A percentile compares a stretch with the other conserved stretches of the same genome.
Conservation (phyloP, 2,888 invertebrate genomes). For the Lingula anatina region DNA sequence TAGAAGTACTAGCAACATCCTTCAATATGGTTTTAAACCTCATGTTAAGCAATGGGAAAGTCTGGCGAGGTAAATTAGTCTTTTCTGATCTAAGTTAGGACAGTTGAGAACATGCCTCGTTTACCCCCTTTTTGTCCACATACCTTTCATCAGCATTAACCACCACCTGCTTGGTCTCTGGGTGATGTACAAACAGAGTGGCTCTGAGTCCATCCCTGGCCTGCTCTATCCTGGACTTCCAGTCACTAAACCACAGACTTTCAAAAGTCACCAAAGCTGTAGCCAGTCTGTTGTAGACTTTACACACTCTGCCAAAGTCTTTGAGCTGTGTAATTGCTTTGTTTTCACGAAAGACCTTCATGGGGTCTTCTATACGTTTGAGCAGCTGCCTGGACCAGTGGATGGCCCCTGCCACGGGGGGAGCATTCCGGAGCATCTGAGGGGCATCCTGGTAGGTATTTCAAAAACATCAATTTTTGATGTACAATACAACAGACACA, state of each 20-base stretch:
- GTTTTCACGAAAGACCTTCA: conserved; percentile 48
- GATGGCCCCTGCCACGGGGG: conserved; percentile 51
- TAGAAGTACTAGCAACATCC: no score
- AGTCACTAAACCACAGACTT: conserved; percentile 47
- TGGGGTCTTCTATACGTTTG: conserved; percentile 49
- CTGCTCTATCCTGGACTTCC: conserved; percentile 45
- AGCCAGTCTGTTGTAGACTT: conserved; percentile 41
- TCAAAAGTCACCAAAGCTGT: conserved; percentile 50
- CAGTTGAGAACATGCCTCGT: neutral
- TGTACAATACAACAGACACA: no score
- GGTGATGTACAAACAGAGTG: conserved; percentile 44
- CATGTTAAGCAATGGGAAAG: no score
- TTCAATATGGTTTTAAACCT: no score
- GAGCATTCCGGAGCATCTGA: conserved; percentile 45
- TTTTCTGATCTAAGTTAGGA: no score
- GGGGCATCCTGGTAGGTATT: conserved; percentile 47
- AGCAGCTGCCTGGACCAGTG: conserved; percentile 49
- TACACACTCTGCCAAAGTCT: conserved; percentile 39
- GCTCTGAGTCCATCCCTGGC: conserved; percentile 43
- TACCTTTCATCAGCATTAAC: conserved; percentile 50
- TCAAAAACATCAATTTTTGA: no score
- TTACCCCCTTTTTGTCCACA: neutral
- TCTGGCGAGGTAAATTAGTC: no score
- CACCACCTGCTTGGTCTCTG: conserved; percentile 35
- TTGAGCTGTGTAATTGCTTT: conserved; percentile 42